Evolutionary conservation across 1,140 invertebrate species (phyloP).

Genomic region (Bactericera cockerelli): DNA sequence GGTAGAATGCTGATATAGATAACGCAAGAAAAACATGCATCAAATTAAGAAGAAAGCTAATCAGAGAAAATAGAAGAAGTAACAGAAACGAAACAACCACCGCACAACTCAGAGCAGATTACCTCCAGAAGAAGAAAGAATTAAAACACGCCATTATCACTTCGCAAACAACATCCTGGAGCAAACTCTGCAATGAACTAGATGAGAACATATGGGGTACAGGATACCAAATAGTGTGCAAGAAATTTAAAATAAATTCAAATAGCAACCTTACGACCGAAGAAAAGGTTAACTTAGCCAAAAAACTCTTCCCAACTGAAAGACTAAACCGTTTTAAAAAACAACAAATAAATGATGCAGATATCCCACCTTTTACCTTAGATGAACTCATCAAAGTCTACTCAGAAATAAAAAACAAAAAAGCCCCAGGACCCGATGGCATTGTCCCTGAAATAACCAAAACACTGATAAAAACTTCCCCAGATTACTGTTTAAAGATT

Average conservation of each 20-base stretch:
- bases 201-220: background rate
- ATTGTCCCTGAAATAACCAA: slow-evolving; percentile 23
- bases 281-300: background rate
- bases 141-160: background rate
- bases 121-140: background rate
- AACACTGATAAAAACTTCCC: background rate
- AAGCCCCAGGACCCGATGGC: slow-evolving; percentile 26
- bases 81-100: background rate
- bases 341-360: background rate
- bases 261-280: background rate
- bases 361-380: slow-evolving; percentile 15
- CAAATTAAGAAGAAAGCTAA: background rate
- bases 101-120: background rate
- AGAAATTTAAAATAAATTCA: slow-evolving; percentile 5
- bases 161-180: background rate
- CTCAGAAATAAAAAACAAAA: slow-evolving; percentile 19
- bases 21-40: slow-evolving; percentile 21
- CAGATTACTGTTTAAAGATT: slow-evolving; percentile 11
- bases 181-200: background rate
- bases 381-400: slow-evolving; percentile 18
- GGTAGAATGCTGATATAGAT: slow-evolving; percentile 25
- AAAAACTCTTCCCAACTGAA: background rate
- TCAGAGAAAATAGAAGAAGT: background rate
- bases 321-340: background rate
- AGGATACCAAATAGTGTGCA: background rate